Percentiles rank a stretch among this genome's conserved stretches.
phyloP scores from a whole-genome alignment of 2,113 vertebrate genomes.

The Plecturocebus donacophilus region DNA sequence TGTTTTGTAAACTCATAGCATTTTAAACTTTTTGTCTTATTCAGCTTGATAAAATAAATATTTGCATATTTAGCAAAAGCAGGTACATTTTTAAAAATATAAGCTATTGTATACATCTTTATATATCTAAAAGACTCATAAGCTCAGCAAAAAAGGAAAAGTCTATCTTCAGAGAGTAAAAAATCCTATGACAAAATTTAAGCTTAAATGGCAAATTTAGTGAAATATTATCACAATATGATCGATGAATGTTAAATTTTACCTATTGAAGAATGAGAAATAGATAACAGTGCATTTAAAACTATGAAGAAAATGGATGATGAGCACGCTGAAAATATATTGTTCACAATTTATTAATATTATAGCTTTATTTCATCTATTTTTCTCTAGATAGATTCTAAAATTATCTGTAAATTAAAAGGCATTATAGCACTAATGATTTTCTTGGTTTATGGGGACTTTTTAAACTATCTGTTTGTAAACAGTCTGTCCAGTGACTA shows the following conservation, averaged over 20 bases:
- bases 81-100: background rate
- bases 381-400: background rate
- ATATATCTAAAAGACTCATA: background rate
- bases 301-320: background rate
- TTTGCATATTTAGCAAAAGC: background rate
- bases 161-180: background rate
- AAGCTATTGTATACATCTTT: background rate
- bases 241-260: background rate
- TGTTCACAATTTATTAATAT: background rate
- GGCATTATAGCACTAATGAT: background rate
- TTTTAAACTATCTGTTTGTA: background rate
- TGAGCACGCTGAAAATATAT: background rate
- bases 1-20: background rate
- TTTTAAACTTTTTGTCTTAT: background rate
- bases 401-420: background rate
- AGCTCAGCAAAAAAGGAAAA: background rate
- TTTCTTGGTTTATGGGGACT: background rate
- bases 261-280: background rate
- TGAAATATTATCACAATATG: background rate
- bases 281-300: background rate
- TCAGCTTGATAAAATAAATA: background rate
- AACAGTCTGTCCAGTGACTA: background rate
- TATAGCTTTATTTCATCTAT: background rate
- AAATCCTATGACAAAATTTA: background rate
- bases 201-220: background rate